phyloP scores from a whole-genome alignment of 1,140 invertebrate species.

The Heliconius eleuchia region DNA sequence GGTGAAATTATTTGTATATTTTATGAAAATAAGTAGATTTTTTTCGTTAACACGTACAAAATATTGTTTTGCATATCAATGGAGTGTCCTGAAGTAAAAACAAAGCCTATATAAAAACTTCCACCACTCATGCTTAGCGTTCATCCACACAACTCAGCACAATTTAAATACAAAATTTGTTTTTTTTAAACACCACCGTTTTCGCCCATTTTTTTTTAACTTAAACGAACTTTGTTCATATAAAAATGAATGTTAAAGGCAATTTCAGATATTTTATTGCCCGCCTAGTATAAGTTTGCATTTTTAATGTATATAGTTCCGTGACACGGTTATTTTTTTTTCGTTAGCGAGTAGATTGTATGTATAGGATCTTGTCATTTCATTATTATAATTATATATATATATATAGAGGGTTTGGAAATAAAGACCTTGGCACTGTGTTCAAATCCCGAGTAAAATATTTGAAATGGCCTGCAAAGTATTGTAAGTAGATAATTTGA shows the following conservation, averaged over 20 bases:
- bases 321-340: slow-evolving; percentile 11
- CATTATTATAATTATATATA: neutral
- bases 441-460: slow-evolving; percentile 27
- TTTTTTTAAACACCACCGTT: slow-evolving; percentile 27
- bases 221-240: neutral
- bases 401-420: neutral
- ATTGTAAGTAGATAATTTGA: slow-evolving; percentile 33
- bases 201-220: neutral
- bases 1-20: neutral
- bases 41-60: neutral
- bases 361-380: slow-evolving; percentile 3
- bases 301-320: slow-evolving; percentile 18
- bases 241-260: slow-evolving; percentile 18
- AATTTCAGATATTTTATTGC: slow-evolving; percentile 32
- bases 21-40: neutral
- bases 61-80: slow-evolving; percentile 2
- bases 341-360: slow-evolving; percentile 2
- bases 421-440: neutral
- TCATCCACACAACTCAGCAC: slow-evolving; percentile 32
- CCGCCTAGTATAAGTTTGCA: neutral
- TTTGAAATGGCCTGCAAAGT: slow-evolving; percentile 32
- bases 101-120: neutral
- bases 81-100: neutral
- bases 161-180: slow-evolving; percentile 31
- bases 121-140: slow-evolving; percentile 15